Percentiles rank a stretch among this genome's conserved stretches.
Conservation (phyloP, 2,113 vertebrate genomes). For the Phrynosoma blainvillii region DNA sequence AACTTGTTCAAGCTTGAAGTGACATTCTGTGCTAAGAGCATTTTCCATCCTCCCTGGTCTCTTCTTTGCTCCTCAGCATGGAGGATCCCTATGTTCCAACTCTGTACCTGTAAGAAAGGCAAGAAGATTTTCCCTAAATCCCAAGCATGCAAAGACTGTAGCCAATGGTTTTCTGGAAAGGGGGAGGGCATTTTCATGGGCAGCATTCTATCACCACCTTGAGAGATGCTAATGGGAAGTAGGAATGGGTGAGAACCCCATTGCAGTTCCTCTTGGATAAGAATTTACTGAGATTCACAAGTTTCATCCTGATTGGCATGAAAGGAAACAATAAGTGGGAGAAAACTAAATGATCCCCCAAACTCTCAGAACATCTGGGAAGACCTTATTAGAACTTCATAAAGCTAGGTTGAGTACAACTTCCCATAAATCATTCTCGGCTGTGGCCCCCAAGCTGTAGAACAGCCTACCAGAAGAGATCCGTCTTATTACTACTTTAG, state of each 20-base stretch:
- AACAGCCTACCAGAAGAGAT: no score
- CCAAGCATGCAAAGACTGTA: neutral
- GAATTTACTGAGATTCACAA: no score
- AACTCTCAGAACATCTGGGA: no score
- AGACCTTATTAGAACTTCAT: no score
- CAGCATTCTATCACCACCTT: neutral
- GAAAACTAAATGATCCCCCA: no score
- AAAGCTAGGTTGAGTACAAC: no score
- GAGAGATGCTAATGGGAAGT: neutral
- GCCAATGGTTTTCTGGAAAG: neutral
- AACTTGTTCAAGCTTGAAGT: constrained; percentile 71
- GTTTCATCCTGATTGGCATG: no score
- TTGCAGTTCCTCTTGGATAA: no score
- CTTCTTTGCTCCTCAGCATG: constrained; percentile 12
- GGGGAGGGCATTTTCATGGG: neutral
- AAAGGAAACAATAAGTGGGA: no score
- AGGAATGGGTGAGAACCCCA: neutral
- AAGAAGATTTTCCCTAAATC: neutral
- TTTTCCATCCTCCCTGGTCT: constrained; percentile 42
- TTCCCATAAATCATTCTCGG: no score
- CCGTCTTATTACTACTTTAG: no score
- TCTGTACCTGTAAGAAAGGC: neutral
- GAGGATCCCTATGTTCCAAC: constrained; percentile 22
- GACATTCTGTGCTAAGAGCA: constrained; percentile 54
- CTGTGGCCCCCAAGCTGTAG: no score